Evolutionary conservation across 2,797 vertebrate species (phyloP).

Genomic region (Mus minutoides): DNA sequence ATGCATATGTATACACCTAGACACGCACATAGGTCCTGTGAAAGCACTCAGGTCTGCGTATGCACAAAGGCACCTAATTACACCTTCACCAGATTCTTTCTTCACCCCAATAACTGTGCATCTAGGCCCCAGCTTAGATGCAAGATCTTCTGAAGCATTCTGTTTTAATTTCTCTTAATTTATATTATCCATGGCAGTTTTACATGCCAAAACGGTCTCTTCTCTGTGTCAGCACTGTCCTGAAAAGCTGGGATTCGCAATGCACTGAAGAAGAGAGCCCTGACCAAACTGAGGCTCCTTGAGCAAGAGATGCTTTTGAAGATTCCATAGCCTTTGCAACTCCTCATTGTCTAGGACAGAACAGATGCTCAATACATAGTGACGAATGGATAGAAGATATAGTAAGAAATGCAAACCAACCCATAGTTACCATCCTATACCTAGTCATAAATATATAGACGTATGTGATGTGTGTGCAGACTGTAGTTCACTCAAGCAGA

Average conservation of each 20-base stretch:
- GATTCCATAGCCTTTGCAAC: conserved; percentile 21
- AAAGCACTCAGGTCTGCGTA: not conserved
- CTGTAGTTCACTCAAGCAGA: not conserved
- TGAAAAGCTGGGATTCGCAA: not conserved
- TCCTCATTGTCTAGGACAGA: not conserved
- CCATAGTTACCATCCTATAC: not conserved
- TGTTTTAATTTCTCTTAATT: conserved; percentile 52
- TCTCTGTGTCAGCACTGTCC: not conserved
- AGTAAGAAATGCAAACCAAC: not conserved
- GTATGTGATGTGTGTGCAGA: not conserved
- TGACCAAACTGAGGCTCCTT: not conserved
- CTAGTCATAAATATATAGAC: not conserved
- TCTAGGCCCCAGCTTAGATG: not conserved
- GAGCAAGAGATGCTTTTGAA: conserved; percentile 50
- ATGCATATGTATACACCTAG: not conserved
- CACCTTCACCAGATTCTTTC: not conserved
- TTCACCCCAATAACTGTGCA: not conserved
- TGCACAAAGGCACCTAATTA: not conserved
- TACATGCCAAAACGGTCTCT: not conserved
- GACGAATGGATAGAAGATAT: not conserved
- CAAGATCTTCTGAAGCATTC: not conserved
- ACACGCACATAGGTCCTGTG: not conserved
- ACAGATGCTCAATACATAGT: conserved; percentile 37
- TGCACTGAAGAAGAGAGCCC: not conserved
- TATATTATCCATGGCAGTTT: not conserved